A percentile compares a stretch with the other conserved stretches of the same genome.
Conservation (phyloP, 1,140 invertebrate species). For the Chironomus tepperi region DNA sequence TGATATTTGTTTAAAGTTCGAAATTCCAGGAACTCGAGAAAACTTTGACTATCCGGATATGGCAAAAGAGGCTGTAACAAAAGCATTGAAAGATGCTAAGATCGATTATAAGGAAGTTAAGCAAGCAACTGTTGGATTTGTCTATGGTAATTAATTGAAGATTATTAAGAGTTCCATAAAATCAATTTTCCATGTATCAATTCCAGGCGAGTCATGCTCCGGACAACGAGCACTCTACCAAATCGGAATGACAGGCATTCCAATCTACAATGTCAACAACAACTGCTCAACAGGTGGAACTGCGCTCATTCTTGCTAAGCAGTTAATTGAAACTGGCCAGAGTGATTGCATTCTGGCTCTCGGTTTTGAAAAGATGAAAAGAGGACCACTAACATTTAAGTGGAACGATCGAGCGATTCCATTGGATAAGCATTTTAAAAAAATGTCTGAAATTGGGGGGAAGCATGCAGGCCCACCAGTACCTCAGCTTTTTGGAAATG, state of each 20-base stretch:
- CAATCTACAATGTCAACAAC: conserved; percentile 98
- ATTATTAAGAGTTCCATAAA: not conserved
- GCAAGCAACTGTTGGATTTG: conserved; percentile 88
- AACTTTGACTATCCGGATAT: conserved; percentile 90
- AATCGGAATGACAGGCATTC: conserved; percentile 92
- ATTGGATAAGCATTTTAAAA: conserved; percentile 82
- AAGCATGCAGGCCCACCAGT: conserved; percentile 75
- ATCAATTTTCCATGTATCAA: not conserved
- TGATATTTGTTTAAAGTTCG: conserved; percentile 35
- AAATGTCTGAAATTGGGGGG: conserved; percentile 75
- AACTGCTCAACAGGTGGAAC: conserved; percentile 95
- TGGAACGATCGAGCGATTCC: conserved; percentile 87
- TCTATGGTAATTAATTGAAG: conserved; percentile 55
- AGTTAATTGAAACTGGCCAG: conserved; percentile 77
- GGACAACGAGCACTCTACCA: conserved; percentile 93
- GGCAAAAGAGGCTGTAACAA: conserved; percentile 85
- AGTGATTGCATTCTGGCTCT: conserved; percentile 83
- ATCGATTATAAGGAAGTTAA: conserved; percentile 73
- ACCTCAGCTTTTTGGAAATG: conserved; percentile 96
- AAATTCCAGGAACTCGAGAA: conserved; percentile 72
- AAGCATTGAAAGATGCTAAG: conserved; percentile 78
- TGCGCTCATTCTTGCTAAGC: conserved; percentile 82
- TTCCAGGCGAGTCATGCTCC: conserved; percentile 80
- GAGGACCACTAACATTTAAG: conserved; percentile 73
- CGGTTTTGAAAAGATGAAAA: conserved; percentile 98